Conservation (phyloP, 2,797 vertebrate species). For the Sebastes wilsoni region DNA sequence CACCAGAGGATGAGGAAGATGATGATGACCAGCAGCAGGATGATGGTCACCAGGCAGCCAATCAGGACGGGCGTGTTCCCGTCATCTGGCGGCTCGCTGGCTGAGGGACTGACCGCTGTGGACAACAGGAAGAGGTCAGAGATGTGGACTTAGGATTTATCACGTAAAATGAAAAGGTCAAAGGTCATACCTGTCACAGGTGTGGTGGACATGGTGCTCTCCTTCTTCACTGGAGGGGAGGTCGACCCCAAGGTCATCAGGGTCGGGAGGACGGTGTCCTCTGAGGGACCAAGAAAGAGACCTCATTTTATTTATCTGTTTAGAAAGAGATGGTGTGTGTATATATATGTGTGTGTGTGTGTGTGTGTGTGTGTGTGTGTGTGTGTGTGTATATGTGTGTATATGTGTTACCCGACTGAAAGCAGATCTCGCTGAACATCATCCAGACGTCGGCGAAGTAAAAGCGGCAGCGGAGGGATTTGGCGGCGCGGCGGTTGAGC, state of each 20-base stretch:
- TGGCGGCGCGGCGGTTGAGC: conserved; percentile 82
- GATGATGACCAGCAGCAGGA: conserved; percentile 89
- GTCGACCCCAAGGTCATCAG: conserved; percentile 48
- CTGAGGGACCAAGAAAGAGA: conserved; percentile 29
- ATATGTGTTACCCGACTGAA: conserved; percentile 85
- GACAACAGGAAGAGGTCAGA: not conserved
- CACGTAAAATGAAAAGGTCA: not conserved
- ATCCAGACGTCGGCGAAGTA: conserved; percentile 91
- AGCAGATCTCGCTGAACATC: conserved; percentile 95
- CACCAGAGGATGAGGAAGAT: conserved; percentile 93
- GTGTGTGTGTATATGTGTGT: not conserved
- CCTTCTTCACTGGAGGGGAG: conserved; percentile 23
- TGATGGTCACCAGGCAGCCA: conserved; percentile 92
- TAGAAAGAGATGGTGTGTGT: not conserved
- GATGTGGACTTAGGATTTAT: too few species aligned
- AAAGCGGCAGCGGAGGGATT: conserved; percentile 88
- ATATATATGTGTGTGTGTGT: not conserved
- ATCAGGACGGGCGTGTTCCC: conserved; percentile 87
- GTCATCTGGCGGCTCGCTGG: conserved; percentile 75
- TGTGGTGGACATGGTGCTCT: conserved; percentile 18
- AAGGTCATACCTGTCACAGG: conserved; percentile 50
- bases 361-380: not conserved
- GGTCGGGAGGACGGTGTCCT: conserved; percentile 78
- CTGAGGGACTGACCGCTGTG: conserved; percentile 74
- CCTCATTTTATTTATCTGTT: not conserved